Percentiles rank a stretch among this genome's conserved stretches.
phyloP scores from a whole-genome alignment of 2,888 invertebrate genomes.

The Stegophylla sp. region DNA sequence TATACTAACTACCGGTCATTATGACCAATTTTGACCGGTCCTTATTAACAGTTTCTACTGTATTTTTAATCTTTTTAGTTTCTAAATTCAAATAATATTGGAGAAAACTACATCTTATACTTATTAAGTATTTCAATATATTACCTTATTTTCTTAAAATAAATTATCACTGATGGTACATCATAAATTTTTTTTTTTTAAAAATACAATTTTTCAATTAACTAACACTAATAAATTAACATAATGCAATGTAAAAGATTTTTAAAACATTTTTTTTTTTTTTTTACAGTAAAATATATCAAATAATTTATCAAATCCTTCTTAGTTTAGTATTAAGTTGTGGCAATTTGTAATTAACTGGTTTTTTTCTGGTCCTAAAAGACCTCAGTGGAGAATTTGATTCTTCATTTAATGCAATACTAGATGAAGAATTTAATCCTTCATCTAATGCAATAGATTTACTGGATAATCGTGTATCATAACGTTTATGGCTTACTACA shows the following conservation, averaged over 20 bases:
- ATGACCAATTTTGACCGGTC: too few relatives aligned
- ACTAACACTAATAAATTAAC: too few relatives aligned
- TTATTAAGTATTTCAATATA: conserved; percentile 4
- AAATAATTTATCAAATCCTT: background rate
- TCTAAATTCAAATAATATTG: too few relatives aligned
- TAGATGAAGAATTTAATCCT: conserved; percentile 7
- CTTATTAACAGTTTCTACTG: too few relatives aligned
- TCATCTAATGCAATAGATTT: background rate
- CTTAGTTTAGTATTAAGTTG: background rate
- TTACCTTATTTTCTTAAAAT: background rate
- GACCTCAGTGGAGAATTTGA: conserved; percentile 8
- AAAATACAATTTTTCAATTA: too few relatives aligned
- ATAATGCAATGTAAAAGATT: too few relatives aligned
- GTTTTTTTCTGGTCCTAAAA: conserved; percentile 6
- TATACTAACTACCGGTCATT: too few relatives aligned
- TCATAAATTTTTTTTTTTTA: too few relatives aligned
- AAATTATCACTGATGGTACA: too few relatives aligned
- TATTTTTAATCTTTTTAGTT: too few relatives aligned
- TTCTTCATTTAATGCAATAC: background rate
- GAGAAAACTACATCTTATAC: too few relatives aligned
- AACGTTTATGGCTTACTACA: conserved; percentile 27
- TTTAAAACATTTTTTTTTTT: too few relatives aligned
- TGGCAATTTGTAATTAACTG: conserved; percentile 15
- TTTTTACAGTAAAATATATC: background rate
- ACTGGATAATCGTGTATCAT: conserved; percentile 2